Conservation (phyloP, 2,888 invertebrate genomes). For the Xanthorhoe spadicearia region DNA sequence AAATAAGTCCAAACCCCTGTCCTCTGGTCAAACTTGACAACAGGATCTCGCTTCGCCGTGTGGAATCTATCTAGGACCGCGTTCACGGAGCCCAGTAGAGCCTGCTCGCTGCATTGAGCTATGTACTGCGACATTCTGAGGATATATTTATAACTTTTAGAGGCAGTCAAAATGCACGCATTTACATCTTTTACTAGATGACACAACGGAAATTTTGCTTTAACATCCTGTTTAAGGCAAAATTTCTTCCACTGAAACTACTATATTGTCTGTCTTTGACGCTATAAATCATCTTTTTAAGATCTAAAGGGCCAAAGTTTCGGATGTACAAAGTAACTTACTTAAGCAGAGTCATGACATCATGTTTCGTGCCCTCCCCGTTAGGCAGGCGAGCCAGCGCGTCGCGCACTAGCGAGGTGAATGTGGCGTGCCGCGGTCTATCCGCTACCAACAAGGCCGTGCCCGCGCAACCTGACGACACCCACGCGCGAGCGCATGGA, state of each 20-base stretch:
- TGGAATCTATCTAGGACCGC: constrained; percentile 96
- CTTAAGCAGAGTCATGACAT: constrained; percentile 94
- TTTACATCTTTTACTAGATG: no score
- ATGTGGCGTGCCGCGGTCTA: constrained; percentile 95
- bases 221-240: no score
- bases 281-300: no score
- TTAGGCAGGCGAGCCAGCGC: constrained; percentile 97
- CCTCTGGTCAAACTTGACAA: constrained; percentile 96
- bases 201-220: no score
- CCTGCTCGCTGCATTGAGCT: constrained; percentile 84
- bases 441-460: constrained; percentile 92
- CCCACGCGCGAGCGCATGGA: constrained; percentile 75
- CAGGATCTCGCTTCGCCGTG: constrained; percentile 92
- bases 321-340: constrained; percentile 41
- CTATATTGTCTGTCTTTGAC: no score
- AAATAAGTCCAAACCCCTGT: constrained; percentile 98
- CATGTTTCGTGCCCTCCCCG: constrained; percentile 96
- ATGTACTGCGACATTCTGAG: constrained; percentile 86
- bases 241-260: no score
- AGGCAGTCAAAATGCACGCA: no score
- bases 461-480: constrained; percentile 88
- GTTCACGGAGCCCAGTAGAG: constrained; percentile 93
- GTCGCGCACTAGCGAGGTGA: constrained; percentile 95
- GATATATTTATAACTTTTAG: background rate
- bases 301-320: background rate